These are phyloP conservation scores for Steinernema carpocapsae DNA, from an alignment of 2,888 invertebrate genomes.

Conservation along the genomic window DNA sequence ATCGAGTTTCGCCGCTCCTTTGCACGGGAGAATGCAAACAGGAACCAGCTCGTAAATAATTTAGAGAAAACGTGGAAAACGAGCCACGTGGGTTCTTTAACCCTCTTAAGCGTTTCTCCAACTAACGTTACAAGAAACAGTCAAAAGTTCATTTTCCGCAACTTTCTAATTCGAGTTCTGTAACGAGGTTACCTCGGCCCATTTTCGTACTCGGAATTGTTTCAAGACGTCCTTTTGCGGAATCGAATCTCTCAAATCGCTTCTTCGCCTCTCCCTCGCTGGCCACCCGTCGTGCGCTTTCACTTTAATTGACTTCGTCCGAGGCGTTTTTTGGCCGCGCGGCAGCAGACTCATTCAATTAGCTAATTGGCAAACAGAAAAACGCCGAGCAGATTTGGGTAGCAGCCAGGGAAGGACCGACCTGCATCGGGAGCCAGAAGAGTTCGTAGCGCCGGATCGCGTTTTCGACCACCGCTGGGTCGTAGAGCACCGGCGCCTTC, in stretches of 20 bases:
- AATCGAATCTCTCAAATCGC: background rate
- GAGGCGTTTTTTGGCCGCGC: slow-evolving; percentile 3
- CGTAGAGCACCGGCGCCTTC: slow-evolving; percentile 67
- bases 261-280: background rate
- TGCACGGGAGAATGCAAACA: too few species aligned
- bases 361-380: background rate
- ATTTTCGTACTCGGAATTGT: background rate
- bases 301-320: slow-evolving; percentile 23
- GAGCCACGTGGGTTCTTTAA: too few species aligned
- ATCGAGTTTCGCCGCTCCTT: slow-evolving; percentile 48
- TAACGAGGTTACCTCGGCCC: background rate
- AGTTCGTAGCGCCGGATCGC: slow-evolving; percentile 72
- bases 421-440: slow-evolving; percentile 72
- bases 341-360: slow-evolving; percentile 21
- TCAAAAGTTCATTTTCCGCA: too few species aligned
- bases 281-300: background rate
- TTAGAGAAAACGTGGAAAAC: too few species aligned
- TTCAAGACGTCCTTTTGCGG: background rate
- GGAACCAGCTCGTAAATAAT: too few species aligned
- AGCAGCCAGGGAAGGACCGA: slow-evolving; percentile 37
- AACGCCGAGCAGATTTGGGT: background rate
- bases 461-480: slow-evolving; percentile 69
- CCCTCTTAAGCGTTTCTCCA: too few species aligned
- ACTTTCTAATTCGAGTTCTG: background rate
- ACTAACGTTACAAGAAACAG: background rate